Evolutionary conservation across 2,113 vertebrate genomes (phyloP).

Genomic region (Tenebrosternarchus preto): DNA sequence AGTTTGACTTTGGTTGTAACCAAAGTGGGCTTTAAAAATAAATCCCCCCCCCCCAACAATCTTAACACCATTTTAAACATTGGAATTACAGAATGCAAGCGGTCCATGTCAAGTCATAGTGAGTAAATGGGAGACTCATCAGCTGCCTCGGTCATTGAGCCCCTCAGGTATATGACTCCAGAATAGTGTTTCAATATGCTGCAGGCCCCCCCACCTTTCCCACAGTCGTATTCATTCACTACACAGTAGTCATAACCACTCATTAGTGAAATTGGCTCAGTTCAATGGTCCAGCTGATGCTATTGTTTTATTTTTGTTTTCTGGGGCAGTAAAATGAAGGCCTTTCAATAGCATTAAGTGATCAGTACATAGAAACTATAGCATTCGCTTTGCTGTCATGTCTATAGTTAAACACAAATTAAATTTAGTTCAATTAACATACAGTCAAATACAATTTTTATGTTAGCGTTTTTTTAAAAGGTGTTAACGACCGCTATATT

Average conservation of each 20-base stretch:
- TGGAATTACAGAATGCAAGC: constrained; percentile 95
- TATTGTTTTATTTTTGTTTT: not conserved
- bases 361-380: constrained; percentile 22
- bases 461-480: not conserved
- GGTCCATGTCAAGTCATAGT: constrained; percentile 96
- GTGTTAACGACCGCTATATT: not conserved
- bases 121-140: constrained; percentile 99
- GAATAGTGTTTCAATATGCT: constrained; percentile 45
- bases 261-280: not conserved
- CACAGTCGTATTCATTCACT: not conserved
- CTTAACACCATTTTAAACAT: constrained; percentile 83
- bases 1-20: constrained; percentile 49
- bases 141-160: constrained; percentile 92
- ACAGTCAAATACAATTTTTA: not conserved
- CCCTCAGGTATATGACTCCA: constrained; percentile 89
- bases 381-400: not conserved
- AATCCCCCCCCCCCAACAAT: constrained; percentile 48
- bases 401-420: not conserved
- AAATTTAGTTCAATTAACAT: not conserved
- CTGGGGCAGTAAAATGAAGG: not conserved
- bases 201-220: constrained; percentile 9
- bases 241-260: not conserved
- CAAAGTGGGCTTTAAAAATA: constrained; percentile 52
- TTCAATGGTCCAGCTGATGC: not conserved
- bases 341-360: not conserved